Percentiles rank a stretch among this genome's conserved stretches.
Conservation (phyloP, 2,888 invertebrate genomes). For the Xestia rhomboidea region DNA sequence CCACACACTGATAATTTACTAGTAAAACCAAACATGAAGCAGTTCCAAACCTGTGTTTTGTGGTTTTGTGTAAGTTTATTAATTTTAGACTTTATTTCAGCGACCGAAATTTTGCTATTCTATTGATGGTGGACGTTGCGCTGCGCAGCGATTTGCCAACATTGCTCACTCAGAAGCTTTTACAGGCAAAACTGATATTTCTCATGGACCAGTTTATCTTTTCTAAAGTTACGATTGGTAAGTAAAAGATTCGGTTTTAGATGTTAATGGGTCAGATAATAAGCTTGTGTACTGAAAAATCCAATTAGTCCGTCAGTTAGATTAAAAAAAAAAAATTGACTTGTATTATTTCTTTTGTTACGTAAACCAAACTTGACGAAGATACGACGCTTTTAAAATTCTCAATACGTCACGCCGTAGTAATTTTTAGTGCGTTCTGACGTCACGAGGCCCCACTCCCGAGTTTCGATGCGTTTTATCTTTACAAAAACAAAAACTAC, state of each 20-base stretch:
- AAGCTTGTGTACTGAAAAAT: too few species aligned
- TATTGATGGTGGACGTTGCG: background rate
- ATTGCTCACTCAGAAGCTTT: background rate
- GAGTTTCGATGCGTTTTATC: too few species aligned
- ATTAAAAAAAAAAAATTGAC: too few species aligned
- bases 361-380: too few species aligned
- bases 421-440: too few species aligned
- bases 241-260: background rate
- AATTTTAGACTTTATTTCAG: background rate
- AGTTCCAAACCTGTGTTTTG: background rate
- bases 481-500: too few species aligned
- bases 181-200: background rate
- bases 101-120: background rate
- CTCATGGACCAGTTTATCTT: background rate
- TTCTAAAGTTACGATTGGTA: background rate
- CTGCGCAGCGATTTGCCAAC: background rate
- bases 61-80: background rate
- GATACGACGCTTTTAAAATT: too few species aligned
- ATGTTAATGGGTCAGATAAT: background rate
- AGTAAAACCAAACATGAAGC: background rate
- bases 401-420: too few species aligned
- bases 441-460: too few species aligned
- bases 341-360: too few species aligned
- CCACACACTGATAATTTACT: background rate
- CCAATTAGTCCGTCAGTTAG: too few species aligned